phyloP scores from a whole-genome alignment of 2,797 vertebrate species.

The Knipowitschia caucasica region DNA sequence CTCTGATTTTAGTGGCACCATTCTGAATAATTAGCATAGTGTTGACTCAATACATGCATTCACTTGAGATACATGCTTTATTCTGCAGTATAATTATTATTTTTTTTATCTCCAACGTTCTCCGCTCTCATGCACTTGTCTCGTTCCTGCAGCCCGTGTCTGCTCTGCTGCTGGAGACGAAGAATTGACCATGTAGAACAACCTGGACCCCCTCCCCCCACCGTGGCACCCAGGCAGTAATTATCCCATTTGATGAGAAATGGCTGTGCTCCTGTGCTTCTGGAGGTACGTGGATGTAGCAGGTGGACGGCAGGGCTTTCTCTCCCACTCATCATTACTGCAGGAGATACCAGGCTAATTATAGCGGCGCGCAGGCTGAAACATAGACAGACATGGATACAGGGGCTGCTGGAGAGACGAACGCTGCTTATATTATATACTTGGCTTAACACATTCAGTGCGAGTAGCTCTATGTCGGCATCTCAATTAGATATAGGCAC shows the following conservation, averaged over 20 bases:
- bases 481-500: conserved; percentile 2
- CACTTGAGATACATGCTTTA: not conserved
- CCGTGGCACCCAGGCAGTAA: conserved; percentile 49
- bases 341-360: conserved; percentile 65
- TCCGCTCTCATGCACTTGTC: conserved; percentile 35
- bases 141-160: conserved; percentile 19
- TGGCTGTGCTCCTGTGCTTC: conserved; percentile 26
- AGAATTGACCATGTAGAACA: conserved; percentile 35
- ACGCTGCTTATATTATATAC: conserved; percentile 19
- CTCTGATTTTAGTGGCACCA: not conserved
- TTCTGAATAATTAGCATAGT: conserved; percentile 1
- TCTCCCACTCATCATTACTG: conserved; percentile 53
- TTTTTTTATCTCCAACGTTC: conserved; percentile 4
- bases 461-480: conserved; percentile 1
- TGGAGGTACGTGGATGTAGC: conserved; percentile 21
- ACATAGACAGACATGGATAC: conserved; percentile 44
- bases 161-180: conserved; percentile 27
- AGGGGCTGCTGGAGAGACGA: conserved; percentile 22
- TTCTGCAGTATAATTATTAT: not conserved
- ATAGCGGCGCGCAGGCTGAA: conserved; percentile 46
- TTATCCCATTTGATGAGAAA: conserved; percentile 59
- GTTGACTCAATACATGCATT: not conserved
- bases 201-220: conserved; percentile 39
- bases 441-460: conserved; percentile 26
- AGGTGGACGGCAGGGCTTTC: conserved; percentile 43